These are phyloP conservation scores for Orientallactaga bullata DNA, from an alignment of 2,113 vertebrate genomes.

Conservation along the genomic window DNA sequence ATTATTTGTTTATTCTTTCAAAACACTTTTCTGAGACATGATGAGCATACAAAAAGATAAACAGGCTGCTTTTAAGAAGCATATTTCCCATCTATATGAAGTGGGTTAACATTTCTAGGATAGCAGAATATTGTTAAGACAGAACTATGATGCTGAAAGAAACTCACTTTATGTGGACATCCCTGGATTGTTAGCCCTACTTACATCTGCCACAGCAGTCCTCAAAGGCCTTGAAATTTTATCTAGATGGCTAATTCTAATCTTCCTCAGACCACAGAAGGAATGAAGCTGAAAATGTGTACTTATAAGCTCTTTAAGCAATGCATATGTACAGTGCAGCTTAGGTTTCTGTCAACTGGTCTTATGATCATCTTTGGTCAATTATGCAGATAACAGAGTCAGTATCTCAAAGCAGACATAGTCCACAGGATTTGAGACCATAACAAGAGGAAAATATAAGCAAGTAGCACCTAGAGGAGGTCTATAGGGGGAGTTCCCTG, in stretches of 20 bases:
- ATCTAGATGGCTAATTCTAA: neutral
- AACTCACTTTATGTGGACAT: neutral
- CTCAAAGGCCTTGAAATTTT: neutral
- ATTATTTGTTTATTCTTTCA: neutral
- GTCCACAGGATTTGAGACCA: neutral
- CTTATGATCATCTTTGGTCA: neutral
- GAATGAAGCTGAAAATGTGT: neutral
- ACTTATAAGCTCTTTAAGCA: neutral
- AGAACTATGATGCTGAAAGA: neutral
- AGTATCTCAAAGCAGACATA: neutral
- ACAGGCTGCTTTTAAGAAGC: neutral
- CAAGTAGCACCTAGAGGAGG: neutral
- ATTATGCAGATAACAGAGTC: neutral
- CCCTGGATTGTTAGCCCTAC: neutral
- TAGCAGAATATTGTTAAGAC: slow-evolving; percentile 2
- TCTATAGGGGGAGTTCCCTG: neutral
- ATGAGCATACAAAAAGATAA: neutral
- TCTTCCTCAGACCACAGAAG: neutral
- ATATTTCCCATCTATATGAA: neutral
- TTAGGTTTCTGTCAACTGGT: neutral
- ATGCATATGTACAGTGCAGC: neutral
- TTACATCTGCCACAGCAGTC: neutral
- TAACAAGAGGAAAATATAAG: neutral
- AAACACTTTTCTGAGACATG: neutral
- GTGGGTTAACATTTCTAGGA: neutral